Evolutionary conservation across 2,888 invertebrate species (phyloP), one percentile per base, ranked within the genome.

Genomic region (Habrosyne pyritoides): DNA sequence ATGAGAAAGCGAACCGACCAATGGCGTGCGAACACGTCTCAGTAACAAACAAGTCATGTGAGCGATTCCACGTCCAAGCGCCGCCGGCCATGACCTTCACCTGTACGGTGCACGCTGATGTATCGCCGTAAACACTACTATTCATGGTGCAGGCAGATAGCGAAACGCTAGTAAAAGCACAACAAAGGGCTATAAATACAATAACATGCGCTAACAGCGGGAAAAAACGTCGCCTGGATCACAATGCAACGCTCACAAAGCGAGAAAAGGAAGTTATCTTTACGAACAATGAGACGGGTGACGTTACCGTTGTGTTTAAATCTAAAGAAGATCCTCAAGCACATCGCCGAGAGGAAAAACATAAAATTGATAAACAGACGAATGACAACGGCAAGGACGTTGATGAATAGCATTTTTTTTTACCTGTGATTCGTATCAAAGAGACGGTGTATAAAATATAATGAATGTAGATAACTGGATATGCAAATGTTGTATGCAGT

Each of bases 11-110:
- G 65, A 74, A 68, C 62, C 71, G 74, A 77, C 87, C 87, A 87
- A 87, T 87, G 63, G 77, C 80, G 72, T 64, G 67, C 69, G 78
- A 69, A 75, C 84, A 86, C 87, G 86, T 73, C 61, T 57, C 54
- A 60, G 69, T 64, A 64, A 72, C 79, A 74, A 74, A 75, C 81
- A 64, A 84, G 84, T 88, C 86, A 85, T 86, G 86, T 86, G 85
- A 87, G 81, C 71, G 69, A 74, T 60, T 61, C 69, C 68, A 69
- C 75, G 73, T 69, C 71, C 79, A 75, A 77, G 79, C 86, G 85
- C 81, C 55, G 65, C 59, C 78, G 85, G 73, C 86, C 88, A 70
- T 89, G 88, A 88, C 89, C 90, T 89, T 89, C 88, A 82, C 77
- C 33, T 67, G 64, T 61, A 49, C 49, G 56, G 47, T 60, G 69